Base-by-base conservation (phyloP, 2,888 invertebrate species). In the Polietes domitor region DNA sequence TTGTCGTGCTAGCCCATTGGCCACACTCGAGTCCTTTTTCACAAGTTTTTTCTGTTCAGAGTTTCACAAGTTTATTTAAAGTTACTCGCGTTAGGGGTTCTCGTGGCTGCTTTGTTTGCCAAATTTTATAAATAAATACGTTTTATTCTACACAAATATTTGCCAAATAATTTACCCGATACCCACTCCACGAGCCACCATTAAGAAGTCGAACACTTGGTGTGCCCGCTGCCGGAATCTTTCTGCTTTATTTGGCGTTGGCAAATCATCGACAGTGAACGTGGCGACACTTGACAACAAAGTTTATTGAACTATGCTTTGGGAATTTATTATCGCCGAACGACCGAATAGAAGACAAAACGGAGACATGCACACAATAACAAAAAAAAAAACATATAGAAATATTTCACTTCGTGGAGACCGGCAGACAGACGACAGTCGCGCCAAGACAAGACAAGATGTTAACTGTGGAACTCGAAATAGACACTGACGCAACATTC, bases 261-360 rank as follows among this genome's bases (percentile, higher is more conserved):
- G 80, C 83, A 80, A 80, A 43, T 75, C 24, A 37, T 10, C 41
- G 26, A 47, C 50, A 9, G 55, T 24, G 55, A 50, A 50, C 21
- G 53, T 19, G 24, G 21, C 19, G 41, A 68, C 21, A 61, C 80
- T 84, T 84, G 84, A 81, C 84, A 78, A 78, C 81, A 77, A 19
- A 81, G 84, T 84, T 84, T 78, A 75, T 81, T 81, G 84, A 84
- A 84, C 84, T 77, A 80, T 75, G 74, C 37, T 7, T 53, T 53
- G 1, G 19, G 21, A 53, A 19, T 53, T 53, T 65, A 9, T 68
- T 21, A 24, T 68, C 41, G 37, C 17, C 17, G 68, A 68, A n/a
- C n/a, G n/a, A n/a, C n/a, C n/a, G n/a, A 61, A 47, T 79, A 61
- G 78, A 71, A 72, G 15, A n/a, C 21, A 71, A 9, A 37, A 41